Conservation (phyloP, 2,888 invertebrate genomes). For the Automeris io region DNA sequence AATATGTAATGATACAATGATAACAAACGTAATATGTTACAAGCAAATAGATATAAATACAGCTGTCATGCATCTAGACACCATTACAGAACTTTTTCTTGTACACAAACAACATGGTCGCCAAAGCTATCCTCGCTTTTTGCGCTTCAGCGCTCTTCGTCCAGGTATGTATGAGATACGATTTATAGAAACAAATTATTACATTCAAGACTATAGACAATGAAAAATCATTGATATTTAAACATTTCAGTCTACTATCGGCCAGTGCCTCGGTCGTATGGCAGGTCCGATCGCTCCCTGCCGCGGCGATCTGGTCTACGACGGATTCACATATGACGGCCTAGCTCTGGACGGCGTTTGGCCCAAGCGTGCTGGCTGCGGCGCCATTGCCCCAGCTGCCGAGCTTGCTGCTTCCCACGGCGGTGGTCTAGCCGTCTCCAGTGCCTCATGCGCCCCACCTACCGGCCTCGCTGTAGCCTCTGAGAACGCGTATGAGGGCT, state of each 20-base stretch:
- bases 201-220: not conserved
- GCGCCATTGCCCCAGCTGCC: constrained; percentile 16
- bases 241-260: not conserved
- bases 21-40: no score
- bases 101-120: constrained; percentile 9
- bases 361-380: constrained; percentile 10
- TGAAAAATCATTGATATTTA: not conserved
- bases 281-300: not conserved
- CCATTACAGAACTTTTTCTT: no score
- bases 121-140: constrained; percentile 12
- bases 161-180: constrained; percentile 11
- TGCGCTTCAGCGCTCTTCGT: constrained; percentile 16
- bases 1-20: no score
- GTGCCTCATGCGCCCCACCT: no score
- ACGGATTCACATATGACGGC: not conserved
- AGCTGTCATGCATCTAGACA: no score
- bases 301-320: not conserved
- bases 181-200: not conserved
- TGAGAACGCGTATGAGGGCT: no score
- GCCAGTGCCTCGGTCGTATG: not conserved
- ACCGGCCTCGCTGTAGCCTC: no score
- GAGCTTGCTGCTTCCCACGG: constrained; percentile 17
- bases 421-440: constrained; percentile 19
- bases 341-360: constrained; percentile 4
- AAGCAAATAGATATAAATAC: no score